Percentiles rank a stretch among this genome's conserved stretches.
phyloP scores from a whole-genome alignment of 2,113 vertebrate genomes.

The Anhinga rufa region DNA sequence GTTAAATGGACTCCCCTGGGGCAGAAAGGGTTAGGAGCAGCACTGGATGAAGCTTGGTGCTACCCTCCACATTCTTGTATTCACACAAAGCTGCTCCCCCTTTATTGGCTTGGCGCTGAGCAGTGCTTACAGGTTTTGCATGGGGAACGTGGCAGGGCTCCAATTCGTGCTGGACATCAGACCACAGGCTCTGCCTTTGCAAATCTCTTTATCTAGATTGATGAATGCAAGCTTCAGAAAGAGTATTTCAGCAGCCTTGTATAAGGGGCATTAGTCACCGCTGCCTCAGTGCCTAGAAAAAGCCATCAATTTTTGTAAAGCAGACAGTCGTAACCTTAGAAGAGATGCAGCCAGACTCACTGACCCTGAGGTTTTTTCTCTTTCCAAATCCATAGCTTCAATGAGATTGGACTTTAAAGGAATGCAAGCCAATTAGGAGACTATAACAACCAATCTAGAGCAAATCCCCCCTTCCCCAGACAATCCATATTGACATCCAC shows the following conservation, averaged over 20 bases:
- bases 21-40: not conserved
- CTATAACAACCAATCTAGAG: not conserved
- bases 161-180: not conserved
- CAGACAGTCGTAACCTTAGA: not conserved
- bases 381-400: not conserved
- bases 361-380: not conserved
- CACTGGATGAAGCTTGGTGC: not conserved
- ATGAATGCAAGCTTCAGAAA: conserved; percentile 12
- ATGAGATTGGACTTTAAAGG: not conserved
- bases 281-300: not conserved
- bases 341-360: not conserved
- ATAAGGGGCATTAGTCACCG: not conserved
- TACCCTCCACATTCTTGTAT: not conserved
- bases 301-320: conserved; percentile 9
- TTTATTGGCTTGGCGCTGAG: not conserved
- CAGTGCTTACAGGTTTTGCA: not conserved
- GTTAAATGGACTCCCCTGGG: not conserved
- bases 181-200: not conserved
- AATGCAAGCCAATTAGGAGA: not conserved
- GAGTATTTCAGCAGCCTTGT: not conserved
- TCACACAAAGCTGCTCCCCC: not conserved
- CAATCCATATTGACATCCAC: not conserved
- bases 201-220: not conserved
- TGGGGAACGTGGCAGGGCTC: not conserved
- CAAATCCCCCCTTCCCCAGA: not conserved